Percentiles rank a stretch among this genome's conserved stretches.
These are phyloP conservation scores for Scaptomyza montana DNA, from an alignment of 1,140 invertebrate species.

Conservation along the genomic window DNA sequence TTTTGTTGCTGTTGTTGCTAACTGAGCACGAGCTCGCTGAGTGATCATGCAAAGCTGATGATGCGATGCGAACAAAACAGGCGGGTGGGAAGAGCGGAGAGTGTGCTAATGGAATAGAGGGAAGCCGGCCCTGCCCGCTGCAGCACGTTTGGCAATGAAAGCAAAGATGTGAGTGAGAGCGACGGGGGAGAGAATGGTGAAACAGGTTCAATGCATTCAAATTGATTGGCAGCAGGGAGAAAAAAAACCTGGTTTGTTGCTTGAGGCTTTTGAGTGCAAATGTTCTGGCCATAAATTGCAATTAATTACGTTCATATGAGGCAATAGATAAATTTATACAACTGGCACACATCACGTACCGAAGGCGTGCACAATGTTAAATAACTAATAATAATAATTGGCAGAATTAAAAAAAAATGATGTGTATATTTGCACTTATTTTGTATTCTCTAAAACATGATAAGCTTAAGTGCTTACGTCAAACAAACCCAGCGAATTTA, in stretches of 20 bases:
- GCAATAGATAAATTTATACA: conserved; percentile 17
- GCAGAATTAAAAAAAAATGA: conserved; percentile 4
- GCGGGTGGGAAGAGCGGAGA: not conserved
- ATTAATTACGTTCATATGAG: conserved; percentile 52
- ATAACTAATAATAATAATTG: conserved; percentile 20
- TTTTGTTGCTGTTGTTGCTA: conserved; percentile 31
- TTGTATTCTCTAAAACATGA: conserved; percentile 12
- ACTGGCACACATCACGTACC: conserved; percentile 38
- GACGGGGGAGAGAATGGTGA: conserved; percentile 9
- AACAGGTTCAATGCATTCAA: conserved; percentile 75
- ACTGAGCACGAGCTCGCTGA: conserved; percentile 63
- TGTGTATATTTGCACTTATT: not conserved
- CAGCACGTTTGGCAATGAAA: conserved; percentile 25
- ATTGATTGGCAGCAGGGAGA: conserved; percentile 38
- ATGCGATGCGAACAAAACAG: not conserved
- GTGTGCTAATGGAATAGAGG: conserved; percentile 25
- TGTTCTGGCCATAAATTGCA: conserved; percentile 65
- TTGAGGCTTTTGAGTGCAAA: conserved; percentile 15
- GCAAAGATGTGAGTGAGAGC: not conserved
- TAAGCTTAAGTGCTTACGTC: not conserved
- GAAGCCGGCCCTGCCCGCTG: conserved; percentile 13
- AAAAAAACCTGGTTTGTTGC: conserved; percentile 16
- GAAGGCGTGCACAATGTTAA: conserved; percentile 34
- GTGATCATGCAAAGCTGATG: conserved; percentile 52
- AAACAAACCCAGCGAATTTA: not conserved